phyloP scores from a whole-genome alignment of 2,113 vertebrate species.

The Limanda limanda region DNA sequence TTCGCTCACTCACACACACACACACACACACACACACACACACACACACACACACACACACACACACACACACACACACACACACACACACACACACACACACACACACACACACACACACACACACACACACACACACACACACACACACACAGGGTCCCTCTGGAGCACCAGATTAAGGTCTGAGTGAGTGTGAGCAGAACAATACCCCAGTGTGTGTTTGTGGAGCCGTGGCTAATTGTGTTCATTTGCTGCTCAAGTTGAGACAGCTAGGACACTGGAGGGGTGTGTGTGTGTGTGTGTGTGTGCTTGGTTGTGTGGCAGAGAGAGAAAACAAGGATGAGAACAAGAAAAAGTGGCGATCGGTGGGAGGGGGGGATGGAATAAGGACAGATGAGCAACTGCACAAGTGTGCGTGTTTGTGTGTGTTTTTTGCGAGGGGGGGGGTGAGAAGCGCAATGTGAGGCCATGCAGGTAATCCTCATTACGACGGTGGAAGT shows the following conservation, averaged over 20 bases:
- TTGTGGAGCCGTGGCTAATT: constrained; percentile 79
- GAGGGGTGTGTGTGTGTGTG: constrained; percentile 48
- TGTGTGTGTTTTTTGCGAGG: constrained; percentile 27
- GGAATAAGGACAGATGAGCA: constrained; percentile 60
- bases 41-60: constrained; percentile 11
- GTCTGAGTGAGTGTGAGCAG: constrained; percentile 77
- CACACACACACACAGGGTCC: constrained; percentile 40
- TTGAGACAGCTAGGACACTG: constrained; percentile 73
- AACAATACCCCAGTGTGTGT: constrained; percentile 82
- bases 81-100: not conserved
- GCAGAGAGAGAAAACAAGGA: constrained; percentile 55
- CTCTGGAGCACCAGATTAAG: constrained; percentile 74
- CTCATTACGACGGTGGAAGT: constrained; percentile 63
- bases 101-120: not conserved
- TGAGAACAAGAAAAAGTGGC: constrained; percentile 63
- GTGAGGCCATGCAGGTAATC: constrained; percentile 78
- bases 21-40: not conserved
- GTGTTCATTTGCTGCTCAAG: constrained; percentile 82
- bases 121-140: constrained; percentile 10
- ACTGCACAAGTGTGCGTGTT: constrained; percentile 30
- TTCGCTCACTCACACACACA: constrained; percentile 19
- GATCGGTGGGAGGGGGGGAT: constrained; percentile 6
- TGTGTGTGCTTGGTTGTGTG: constrained; percentile 24
- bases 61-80: constrained; percentile 24
- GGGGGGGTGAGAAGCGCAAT: constrained; percentile 36